Percentiles rank a stretch among this genome's conserved stretches.
Evolutionary conservation across 2,888 invertebrate species (phyloP).

Genomic region (Perizoma flavofasciatum): DNA sequence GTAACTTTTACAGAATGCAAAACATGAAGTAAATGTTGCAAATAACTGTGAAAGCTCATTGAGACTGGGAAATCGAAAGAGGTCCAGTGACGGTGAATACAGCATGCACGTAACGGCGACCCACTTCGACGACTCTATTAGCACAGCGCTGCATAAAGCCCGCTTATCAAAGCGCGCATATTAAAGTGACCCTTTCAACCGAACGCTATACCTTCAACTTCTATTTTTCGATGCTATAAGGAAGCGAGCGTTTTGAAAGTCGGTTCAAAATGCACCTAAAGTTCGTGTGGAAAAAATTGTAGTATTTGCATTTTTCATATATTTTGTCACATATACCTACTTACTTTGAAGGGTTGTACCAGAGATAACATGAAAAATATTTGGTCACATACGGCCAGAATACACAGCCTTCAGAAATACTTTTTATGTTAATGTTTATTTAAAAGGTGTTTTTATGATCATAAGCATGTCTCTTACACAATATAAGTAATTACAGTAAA

Average conservation of each 20-base stretch:
- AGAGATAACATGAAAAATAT: no score
- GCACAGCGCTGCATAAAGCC: slow-evolving; percentile 57
- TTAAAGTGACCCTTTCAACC: slow-evolving; percentile 55
- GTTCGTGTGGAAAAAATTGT: no score
- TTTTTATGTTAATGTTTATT: no score
- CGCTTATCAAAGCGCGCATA: slow-evolving; percentile 60
- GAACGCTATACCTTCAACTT: slow-evolving; percentile 35
- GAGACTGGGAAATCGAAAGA: slow-evolving; percentile 19
- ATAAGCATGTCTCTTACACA: no score
- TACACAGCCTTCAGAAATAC: no score
- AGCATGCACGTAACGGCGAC: slow-evolving; percentile 45
- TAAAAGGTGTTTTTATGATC: no score
- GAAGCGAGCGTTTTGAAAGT: slow-evolving; percentile 4
- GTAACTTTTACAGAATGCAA: not conserved
- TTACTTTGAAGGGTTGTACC: no score
- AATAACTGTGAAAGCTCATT: slow-evolving; percentile 16
- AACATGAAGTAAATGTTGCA: slow-evolving; percentile 12
- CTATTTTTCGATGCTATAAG: slow-evolving; percentile 26
- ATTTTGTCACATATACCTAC: no score
- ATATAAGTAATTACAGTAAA: no score
- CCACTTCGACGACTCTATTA: slow-evolving; percentile 57
- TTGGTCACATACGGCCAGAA: no score
- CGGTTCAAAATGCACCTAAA: no score
- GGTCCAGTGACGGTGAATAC: slow-evolving; percentile 38
- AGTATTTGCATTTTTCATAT: no score